These are phyloP conservation scores for Apotomis capreana DNA, from an alignment of 2,888 invertebrate genomes.

Conservation along the genomic window DNA sequence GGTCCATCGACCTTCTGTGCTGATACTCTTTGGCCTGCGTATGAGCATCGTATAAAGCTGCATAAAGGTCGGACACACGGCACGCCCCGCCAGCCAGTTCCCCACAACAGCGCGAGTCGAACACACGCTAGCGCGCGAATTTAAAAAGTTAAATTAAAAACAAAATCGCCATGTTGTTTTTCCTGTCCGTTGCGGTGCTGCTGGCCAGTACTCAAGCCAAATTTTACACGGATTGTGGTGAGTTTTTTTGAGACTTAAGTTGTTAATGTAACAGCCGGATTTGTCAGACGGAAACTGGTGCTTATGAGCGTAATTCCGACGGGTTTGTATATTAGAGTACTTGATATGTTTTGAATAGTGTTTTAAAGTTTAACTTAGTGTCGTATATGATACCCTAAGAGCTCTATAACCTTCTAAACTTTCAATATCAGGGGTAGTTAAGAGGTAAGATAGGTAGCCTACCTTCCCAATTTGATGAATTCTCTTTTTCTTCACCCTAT, in stretches of 20 bases:
- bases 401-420: no score
- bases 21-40: constrained; percentile 71
- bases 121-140: constrained; percentile 72
- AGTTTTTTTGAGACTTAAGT: constrained; percentile 45
- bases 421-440: no score
- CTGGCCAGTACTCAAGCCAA: constrained; percentile 72
- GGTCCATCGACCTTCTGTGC: constrained; percentile 27
- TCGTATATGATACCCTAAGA: no score
- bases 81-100: constrained; percentile 65
- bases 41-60: constrained; percentile 69
- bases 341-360: no score
- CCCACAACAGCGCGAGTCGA: constrained; percentile 70
- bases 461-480: no score
- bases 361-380: no score
- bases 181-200: constrained; percentile 60
- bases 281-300: constrained; percentile 9
- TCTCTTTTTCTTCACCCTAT: no score
- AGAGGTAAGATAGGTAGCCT: no score
- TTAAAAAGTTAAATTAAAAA: constrained; percentile 36
- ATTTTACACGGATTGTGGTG: constrained; percentile 78
- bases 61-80: constrained; percentile 68
- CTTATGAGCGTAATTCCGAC: constrained; percentile 6
- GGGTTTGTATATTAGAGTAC: neutral
- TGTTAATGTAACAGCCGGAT: neutral
- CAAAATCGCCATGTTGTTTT: constrained; percentile 66